Base-by-base conservation (phyloP, 2,888 invertebrate species). In the Hedychridium roseum region DNA sequence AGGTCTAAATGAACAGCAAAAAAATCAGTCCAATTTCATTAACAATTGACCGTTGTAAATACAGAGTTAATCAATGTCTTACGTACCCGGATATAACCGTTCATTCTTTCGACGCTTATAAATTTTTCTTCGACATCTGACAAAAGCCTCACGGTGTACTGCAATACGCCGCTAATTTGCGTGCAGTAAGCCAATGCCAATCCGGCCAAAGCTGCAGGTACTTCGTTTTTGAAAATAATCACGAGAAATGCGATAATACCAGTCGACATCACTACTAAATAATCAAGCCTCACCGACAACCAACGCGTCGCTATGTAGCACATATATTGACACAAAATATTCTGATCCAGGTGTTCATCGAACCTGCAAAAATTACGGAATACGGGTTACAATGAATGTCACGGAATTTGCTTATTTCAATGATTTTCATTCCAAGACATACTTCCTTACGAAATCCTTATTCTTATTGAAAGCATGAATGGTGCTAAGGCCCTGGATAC, bases 381-480 rank as follows among this genome's bases (percentile, higher is more conserved):
- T 17, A 6, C 20, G 9, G 31, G 14, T n/a, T 11, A 23, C n/a
- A 15, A 1, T 14, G 15, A 15, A 21, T 14, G 23, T 23, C 5
- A 21, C n/a, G 20, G 34, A 40, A 18, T 68, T 60, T 68, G 82
- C 82, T 76, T 80, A 48, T 76, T 69, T 36, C 76, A 66, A 60
- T 84, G 84, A 27, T 81, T 79, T 9, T 77, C 68, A 54, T 83
- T 81, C 56, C n/a, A 26, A 32, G 39, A 18, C 68, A 60, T 68
- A 82, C 82, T 76, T 80, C 49, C 76, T 69, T 36, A 76, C 66
- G 60, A 84, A 84, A 27, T 81, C 79, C 7, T 77, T 68, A 54
- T 83, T 81, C 56, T 83, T 85, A n/a, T 78, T 80, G 68, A 83
- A 86, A 1, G 87, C 85, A 57, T 84, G 82, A 42, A 88, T 85